phyloP scores from a whole-genome alignment of 2,113 vertebrate genomes.

The Triplophysa rosa region DNA sequence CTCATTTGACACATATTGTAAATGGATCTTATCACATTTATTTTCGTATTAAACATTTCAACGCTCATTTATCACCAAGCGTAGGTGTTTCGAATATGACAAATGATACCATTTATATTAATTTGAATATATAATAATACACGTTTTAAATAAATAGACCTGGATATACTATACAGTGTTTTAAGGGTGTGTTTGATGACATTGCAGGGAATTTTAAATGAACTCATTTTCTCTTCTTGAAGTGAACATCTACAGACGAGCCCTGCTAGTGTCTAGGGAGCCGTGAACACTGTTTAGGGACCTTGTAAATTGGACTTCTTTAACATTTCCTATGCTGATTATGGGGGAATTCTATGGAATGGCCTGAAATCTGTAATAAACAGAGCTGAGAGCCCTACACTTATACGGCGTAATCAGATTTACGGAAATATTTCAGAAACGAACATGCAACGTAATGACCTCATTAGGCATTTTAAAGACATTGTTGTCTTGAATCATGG shows the following conservation, averaged over 20 bases:
- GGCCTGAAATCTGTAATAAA: neutral
- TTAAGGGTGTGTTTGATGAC: neutral
- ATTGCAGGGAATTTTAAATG: neutral
- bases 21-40: neutral
- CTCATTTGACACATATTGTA: neutral
- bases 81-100: neutral
- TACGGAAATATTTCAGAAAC: slow-evolving; percentile 8
- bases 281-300: neutral
- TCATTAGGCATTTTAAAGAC: slow-evolving; percentile 35
- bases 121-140: neutral
- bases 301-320: too few relatives aligned
- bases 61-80: neutral
- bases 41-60: neutral
- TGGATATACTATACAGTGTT: neutral
- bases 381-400: neutral
- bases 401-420: neutral
- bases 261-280: neutral
- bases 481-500: slow-evolving; percentile 20
- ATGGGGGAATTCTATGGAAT: neutral
- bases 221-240: neutral
- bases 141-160: neutral
- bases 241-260: neutral
- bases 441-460: slow-evolving; percentile 14
- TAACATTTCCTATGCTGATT: neutral
- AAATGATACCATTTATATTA: neutral